Conservation (phyloP, 2,113 vertebrate species). For the Origma solitaria region DNA sequence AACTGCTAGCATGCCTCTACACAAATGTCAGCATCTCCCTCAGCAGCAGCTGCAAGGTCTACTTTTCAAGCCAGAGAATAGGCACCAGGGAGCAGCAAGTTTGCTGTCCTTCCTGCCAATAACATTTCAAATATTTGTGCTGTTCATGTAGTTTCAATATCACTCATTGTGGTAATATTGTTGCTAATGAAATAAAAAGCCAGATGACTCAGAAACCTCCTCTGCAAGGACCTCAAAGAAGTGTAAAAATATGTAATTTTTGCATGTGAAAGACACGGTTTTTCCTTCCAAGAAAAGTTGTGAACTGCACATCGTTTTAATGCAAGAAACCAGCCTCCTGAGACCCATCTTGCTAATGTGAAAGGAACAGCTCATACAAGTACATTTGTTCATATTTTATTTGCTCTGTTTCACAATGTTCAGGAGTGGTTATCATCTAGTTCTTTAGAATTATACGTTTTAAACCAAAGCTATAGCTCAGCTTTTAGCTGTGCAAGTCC, state of each 20-base stretch:
- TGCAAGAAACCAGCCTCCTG: neutral
- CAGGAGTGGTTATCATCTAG: neutral
- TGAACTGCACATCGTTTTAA: neutral
- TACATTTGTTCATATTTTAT: neutral
- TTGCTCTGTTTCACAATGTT: neutral
- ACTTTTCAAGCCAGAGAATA: neutral
- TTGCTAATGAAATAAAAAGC: neutral
- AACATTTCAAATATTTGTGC: neutral
- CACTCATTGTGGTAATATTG: neutral
- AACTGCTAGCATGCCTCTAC: neutral
- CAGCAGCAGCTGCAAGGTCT: neutral
- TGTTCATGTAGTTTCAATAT: neutral
- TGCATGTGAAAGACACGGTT: neutral
- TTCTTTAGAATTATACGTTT: neutral
- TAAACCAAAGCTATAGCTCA: neutral
- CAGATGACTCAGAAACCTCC: neutral
- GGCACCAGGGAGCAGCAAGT: neutral
- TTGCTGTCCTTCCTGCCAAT: neutral
- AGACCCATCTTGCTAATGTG: neutral
- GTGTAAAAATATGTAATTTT: neutral
- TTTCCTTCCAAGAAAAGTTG: neutral
- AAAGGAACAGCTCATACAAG: neutral
- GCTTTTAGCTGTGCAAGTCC: neutral
- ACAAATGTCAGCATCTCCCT: neutral
- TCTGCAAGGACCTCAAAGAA: neutral